Evolutionary conservation across 2,113 vertebrate species (phyloP).

Genomic region (Pica pica): DNA sequence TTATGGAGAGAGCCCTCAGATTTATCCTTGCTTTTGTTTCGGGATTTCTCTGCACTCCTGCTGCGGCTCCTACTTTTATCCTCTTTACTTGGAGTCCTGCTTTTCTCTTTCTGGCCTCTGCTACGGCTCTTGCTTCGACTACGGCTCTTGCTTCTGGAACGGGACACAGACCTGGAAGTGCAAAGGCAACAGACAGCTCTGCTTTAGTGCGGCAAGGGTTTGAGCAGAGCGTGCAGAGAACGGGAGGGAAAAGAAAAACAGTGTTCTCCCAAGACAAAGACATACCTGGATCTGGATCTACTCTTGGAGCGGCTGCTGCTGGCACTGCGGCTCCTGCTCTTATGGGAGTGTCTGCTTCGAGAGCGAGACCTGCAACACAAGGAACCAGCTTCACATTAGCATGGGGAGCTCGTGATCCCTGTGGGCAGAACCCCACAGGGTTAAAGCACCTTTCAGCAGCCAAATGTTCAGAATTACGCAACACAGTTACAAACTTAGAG

Average conservation of each 20-base stretch:
- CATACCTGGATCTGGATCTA: conserved; percentile 83
- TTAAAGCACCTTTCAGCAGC: not conserved
- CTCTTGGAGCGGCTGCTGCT: conserved; percentile 87
- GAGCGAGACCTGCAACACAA: conserved; percentile 84
- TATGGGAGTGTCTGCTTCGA: conserved; percentile 89
- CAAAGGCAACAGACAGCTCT: not conserved
- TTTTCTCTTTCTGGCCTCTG: conserved; percentile 80
- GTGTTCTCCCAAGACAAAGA: not conserved
- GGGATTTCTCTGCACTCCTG: conserved; percentile 68
- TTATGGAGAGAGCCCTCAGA: conserved; percentile 65
- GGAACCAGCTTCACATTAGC: not conserved
- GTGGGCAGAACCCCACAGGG: rapidly evolving
- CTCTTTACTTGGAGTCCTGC: conserved; percentile 77
- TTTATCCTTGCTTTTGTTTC: conserved; percentile 73
- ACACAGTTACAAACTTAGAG: not conserved
- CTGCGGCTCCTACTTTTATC: conserved; percentile 77
- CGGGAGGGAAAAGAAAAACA: not conserved
- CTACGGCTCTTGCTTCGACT: conserved; percentile 78
- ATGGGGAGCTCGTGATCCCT: rapidly evolving
- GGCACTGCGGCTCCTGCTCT: conserved; percentile 89
- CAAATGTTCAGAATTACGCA: not conserved
- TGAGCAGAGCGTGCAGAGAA: not conserved
- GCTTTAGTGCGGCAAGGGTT: not conserved
- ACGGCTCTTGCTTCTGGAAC: conserved; percentile 81
- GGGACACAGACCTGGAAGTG: conserved; percentile 81